Evolutionary conservation across 2,797 vertebrate species (phyloP).

Genomic region (Heterohyrax brucei): DNA sequence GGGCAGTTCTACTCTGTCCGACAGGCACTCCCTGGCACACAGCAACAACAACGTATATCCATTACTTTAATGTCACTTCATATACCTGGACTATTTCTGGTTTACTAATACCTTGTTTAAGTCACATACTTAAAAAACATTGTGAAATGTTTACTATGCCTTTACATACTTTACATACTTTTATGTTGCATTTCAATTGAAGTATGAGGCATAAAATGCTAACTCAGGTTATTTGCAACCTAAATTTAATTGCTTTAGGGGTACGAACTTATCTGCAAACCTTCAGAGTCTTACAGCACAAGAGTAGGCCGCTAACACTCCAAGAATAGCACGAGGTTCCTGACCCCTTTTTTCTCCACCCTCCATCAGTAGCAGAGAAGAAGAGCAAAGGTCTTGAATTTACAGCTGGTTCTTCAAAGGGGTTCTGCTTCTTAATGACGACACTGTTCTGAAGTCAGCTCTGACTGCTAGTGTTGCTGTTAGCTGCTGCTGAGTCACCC

Average conservation of each 20-base stretch:
- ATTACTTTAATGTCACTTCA: background rate
- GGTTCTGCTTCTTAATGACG: background rate
- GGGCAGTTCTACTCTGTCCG: too few species aligned
- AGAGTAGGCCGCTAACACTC: background rate
- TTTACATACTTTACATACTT: background rate
- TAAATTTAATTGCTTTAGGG: background rate
- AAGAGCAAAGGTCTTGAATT: background rate
- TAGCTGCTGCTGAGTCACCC: background rate
- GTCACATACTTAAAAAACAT: slow-evolving; percentile 39
- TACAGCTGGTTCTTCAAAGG: background rate
- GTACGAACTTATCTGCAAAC: background rate
- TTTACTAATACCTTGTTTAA: slow-evolving; percentile 29
- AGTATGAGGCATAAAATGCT: background rate
- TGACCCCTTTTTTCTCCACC: background rate
- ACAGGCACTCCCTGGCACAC: too few species aligned
- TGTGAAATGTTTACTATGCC: background rate
- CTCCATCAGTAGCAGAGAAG: background rate
- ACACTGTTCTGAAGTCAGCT: background rate
- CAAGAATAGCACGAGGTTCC: background rate
- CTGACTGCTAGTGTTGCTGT: background rate
- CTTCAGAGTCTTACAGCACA: background rate
- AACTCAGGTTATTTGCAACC: slow-evolving; percentile 25
- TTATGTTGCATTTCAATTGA: slow-evolving; percentile 50
- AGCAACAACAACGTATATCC: slow-evolving; percentile 66
- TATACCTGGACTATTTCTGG: too few species aligned